Base-by-base conservation (phyloP, 1,140 invertebrate species). In the Zaprionus africanus region DNA sequence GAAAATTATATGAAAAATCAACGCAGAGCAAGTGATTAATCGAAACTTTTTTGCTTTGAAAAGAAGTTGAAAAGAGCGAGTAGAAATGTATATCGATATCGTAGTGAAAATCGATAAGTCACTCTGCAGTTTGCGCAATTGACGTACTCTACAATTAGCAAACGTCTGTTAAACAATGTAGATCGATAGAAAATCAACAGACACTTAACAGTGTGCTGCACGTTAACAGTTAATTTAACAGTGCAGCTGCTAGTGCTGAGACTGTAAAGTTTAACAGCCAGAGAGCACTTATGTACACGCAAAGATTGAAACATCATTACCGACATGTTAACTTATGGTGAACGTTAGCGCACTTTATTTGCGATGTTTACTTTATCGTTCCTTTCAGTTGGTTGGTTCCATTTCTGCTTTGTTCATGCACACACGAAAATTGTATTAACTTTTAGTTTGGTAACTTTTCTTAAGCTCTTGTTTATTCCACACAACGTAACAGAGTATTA, bases 1-100 rank as follows among this genome's bases (percentile, higher is more conserved):
- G 46, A 54, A 61, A 69, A 28, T 69, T 41, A 53, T 61, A 41
- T 22, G 24, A n/a, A 7, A 66, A 66, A 57, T 22, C 17, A 49
- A 66, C 46, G 38, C 36, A 53, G 22, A 26, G 13, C 17, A 24
- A 34, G 13, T n/a, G 22, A 22, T 51, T 24, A 51, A 51, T 51
- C 19, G 28, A 26, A 38, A 56, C 19, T 38, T 38, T 12, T 38
- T 38, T 56, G 36, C 24, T 28, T 15, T 43, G 5, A 1, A 38
- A 4, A 9, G 31, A 31, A 31, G 31, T 31, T 31, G 1, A 31
- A 38, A 9, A 46, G 41, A 9, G n/a, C 7, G n/a, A 9, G 41
- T 9, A 17, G 9, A 46, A 46, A 11, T 38, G 41, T 46, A 46
- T 34, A 34, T 34, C 31, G 31, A 34, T 11, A 11, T 34, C 2